These are phyloP conservation scores for Sardinella longiceps DNA, from an alignment of 2,797 vertebrate genomes.

Conservation along the genomic window DNA sequence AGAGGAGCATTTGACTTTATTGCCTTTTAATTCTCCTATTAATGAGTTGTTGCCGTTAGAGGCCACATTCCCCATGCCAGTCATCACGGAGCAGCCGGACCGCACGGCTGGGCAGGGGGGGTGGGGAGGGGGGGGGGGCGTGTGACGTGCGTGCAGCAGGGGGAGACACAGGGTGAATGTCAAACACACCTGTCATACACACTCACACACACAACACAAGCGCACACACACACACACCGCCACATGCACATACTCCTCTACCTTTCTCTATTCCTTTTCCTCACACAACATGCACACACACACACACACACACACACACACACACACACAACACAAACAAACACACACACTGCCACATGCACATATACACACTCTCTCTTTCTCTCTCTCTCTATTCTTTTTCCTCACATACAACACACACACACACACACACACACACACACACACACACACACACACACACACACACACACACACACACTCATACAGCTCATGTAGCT, in stretches of 20 bases:
- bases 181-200: neutral
- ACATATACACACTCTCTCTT: neutral
- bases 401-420: neutral
- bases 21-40: conserved; percentile 21
- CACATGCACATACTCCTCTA: neutral
- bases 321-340: neutral
- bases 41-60: conserved; percentile 10
- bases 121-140: neutral
- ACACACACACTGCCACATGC: no score
- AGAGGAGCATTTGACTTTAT: conserved; percentile 26
- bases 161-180: neutral
- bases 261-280: no score
- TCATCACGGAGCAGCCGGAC: neutral
- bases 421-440: neutral
- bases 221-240: neutral
- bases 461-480: conserved; percentile 6
- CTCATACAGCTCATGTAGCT: neutral
- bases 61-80: neutral
- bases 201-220: neutral
- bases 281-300: neutral
- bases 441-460: neutral
- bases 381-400: neutral
- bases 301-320: neutral
- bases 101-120: neutral
- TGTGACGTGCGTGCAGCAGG: neutral